Evolutionary conservation across 2,113 vertebrate species (phyloP).

Genomic region (Colius striatus): DNA sequence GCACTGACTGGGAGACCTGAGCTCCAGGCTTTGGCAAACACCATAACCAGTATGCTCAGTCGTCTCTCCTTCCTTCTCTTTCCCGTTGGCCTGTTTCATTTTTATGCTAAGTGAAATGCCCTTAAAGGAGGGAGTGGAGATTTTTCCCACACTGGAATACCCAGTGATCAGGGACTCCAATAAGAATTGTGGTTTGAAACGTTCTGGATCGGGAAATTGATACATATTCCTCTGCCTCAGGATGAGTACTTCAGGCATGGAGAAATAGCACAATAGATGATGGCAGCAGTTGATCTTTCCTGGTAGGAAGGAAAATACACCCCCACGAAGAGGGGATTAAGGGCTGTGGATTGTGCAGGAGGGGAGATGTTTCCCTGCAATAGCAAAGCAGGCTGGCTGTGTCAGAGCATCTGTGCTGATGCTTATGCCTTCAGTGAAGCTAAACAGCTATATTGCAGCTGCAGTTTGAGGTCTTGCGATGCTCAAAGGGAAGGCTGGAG

Average conservation of each 20-base stretch:
- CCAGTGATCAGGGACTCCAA: background rate
- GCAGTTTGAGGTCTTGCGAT: background rate
- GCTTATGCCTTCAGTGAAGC: background rate
- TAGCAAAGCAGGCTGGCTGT: background rate
- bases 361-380: rapidly evolving
- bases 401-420: background rate
- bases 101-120: background rate
- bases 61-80: background rate
- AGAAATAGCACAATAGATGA: background rate
- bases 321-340: background rate
- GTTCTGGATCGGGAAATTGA: background rate
- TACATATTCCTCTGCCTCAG: background rate
- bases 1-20: background rate
- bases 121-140: background rate
- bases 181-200: background rate
- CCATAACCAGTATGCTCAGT: background rate
- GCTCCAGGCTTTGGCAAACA: background rate
- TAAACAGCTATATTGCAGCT: background rate
- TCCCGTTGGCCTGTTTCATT: background rate
- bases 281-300: background rate
- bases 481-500: background rate
- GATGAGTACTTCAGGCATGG: background rate
- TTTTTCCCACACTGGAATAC: background rate
- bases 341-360: background rate
- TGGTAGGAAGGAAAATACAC: background rate